Conservation (phyloP, 2,888 invertebrate species). For the Drosophila anomalipes region DNA sequence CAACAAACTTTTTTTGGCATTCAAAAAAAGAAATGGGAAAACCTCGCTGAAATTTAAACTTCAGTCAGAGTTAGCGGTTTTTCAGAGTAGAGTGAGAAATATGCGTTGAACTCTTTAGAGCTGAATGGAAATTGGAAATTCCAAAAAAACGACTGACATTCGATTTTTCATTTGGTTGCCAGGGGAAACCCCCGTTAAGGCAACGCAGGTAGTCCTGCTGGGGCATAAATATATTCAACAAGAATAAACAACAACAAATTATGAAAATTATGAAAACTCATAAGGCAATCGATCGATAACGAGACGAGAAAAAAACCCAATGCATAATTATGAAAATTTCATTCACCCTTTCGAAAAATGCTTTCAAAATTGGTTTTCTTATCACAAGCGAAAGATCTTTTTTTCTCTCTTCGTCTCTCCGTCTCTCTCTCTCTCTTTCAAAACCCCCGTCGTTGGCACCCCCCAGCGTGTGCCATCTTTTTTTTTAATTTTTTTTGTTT, state of each 20-base stretch:
- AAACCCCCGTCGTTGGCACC: slow-evolving; percentile 59
- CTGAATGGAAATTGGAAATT: slow-evolving; percentile 66
- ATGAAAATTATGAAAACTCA: slow-evolving; percentile 66
- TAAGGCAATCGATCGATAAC: slow-evolving; percentile 43
- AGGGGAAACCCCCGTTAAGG: slow-evolving; percentile 63
- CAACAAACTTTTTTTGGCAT: slow-evolving; percentile 46
- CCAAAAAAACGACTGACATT: slow-evolving; percentile 32
- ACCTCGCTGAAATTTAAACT: slow-evolving; percentile 60
- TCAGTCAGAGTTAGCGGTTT: slow-evolving; percentile 55
- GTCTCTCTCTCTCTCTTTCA: background rate
- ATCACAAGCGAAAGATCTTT: slow-evolving; percentile 61
- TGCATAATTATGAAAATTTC: slow-evolving; percentile 76
- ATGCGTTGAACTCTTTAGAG: background rate
- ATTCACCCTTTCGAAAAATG: slow-evolving; percentile 59
- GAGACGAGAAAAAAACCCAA: slow-evolving; percentile 11
- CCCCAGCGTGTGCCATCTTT: slow-evolving; percentile 83
- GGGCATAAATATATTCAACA: slow-evolving; percentile 55
- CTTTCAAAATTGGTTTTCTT: slow-evolving; percentile 39
- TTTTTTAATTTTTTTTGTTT: slow-evolving; percentile 20
- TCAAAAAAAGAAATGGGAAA: slow-evolving; percentile 14
- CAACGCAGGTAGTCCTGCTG: slow-evolving; percentile 58
- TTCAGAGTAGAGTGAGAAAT: slow-evolving; percentile 31
- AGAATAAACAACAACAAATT: slow-evolving; percentile 41
- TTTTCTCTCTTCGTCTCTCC: background rate
- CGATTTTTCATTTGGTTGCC: slow-evolving; percentile 19